These are phyloP conservation scores for Hoplias malabaricus DNA, from an alignment of 2,113 vertebrate genomes.

Conservation along the genomic window DNA sequence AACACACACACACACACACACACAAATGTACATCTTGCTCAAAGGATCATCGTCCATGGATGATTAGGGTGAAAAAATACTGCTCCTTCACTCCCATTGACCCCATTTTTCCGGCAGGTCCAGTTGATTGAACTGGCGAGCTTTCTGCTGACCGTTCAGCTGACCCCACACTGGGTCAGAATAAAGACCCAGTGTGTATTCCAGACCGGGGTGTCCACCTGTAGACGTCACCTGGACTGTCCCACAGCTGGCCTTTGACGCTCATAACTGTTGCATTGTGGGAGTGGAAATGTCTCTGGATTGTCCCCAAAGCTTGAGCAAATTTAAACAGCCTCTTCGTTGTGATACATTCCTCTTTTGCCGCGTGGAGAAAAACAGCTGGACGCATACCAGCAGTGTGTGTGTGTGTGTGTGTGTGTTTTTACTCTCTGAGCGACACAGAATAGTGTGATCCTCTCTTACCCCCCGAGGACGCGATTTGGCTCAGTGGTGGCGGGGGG, in stretches of 20 bases:
- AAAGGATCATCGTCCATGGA: too few relatives aligned
- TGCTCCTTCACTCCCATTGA: too few relatives aligned
- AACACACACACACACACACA: too few relatives aligned
- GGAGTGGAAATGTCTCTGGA: constrained; percentile 39
- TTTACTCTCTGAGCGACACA: constrained; percentile 46
- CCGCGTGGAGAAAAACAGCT: constrained; percentile 46
- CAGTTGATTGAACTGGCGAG: too few relatives aligned
- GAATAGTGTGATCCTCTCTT: constrained; percentile 58
- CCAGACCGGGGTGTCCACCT: not conserved
- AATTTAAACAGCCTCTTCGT: constrained; percentile 61
- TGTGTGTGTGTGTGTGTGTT: constrained; percentile 26
- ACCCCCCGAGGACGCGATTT: constrained; percentile 53
- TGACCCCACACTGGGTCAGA: not conserved
- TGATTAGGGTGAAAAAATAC: too few relatives aligned
- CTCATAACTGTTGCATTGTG: constrained; percentile 19
- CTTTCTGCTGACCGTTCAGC: too few relatives aligned
- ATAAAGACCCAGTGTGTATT: not conserved
- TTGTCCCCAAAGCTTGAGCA: constrained; percentile 49
- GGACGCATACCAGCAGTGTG: constrained; percentile 53
- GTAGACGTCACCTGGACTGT: not conserved
- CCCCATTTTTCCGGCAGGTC: too few relatives aligned
- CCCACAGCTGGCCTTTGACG: constrained; percentile 8
- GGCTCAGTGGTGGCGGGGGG: constrained; percentile 46
- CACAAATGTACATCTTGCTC: too few relatives aligned
- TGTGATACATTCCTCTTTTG: constrained; percentile 48